Base-by-base conservation (phyloP, 2,888 invertebrate genomes). In the Perdita meconis region DNA sequence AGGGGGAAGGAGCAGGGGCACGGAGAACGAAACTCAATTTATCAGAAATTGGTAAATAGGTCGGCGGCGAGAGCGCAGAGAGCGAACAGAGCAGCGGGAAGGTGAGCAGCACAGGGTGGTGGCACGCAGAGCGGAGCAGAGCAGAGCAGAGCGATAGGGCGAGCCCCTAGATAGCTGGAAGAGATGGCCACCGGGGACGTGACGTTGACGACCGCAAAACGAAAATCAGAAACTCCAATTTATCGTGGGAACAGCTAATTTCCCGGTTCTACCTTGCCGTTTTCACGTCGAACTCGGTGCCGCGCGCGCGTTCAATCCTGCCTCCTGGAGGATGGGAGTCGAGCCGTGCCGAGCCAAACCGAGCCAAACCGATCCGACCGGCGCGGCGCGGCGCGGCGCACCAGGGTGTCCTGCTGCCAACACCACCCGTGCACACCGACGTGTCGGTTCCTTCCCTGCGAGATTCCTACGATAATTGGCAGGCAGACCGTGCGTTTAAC, bases 171-270 rank as follows among this genome's bases (percentile, higher is more conserved):
- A 12, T 19, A 38, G 40, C 2, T 36, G 30, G 63, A 63, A 60
- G 69, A 68, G 72, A 81, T 72, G 80, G 76, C 81, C 84, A 81
- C 61, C 57, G 78, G 81, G 81, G 78, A 86, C 85, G 84, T 85
- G 86, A 86, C 86, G 81, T 86, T 86, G 86, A 86, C 81, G 85
- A 80, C 85, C 85, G 75, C 83, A 86, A 86, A 86, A 86, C 81
- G 86, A 86, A 86, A 86, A 86, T 84, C 86, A 85, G 81, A 80
- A 86, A 86, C 86, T 86, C 81, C 86, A 86, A 86, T 86, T 86
- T 86, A 86, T 86, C 85, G 86, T 80, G 75, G 81, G 80, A 78
- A 80, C 82, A 82, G 83, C 86, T 85, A 86, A 86, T 85, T 87
- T 86, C 78, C 81, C 83, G 75, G 79, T 73, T 67, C 72, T 59